Conservation (phyloP, 2,797 vertebrate genomes). For the Sylvia borin region DNA sequence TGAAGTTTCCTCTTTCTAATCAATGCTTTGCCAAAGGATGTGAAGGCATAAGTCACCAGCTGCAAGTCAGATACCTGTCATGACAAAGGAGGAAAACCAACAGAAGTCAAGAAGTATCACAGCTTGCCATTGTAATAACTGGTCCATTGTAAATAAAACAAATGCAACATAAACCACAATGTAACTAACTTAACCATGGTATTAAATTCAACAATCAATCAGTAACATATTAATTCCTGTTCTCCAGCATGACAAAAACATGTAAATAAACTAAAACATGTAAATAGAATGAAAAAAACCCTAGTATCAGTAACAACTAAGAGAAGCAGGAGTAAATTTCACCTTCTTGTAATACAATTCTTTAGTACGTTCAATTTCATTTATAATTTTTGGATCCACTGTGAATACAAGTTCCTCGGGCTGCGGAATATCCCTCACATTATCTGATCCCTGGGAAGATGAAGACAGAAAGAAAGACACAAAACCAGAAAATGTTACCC, state of each 20-base stretch:
- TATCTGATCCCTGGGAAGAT: conserved; percentile 80
- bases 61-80: conserved; percentile 85
- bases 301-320: background rate
- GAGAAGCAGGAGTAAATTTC: background rate
- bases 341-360: conserved; percentile 84
- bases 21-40: conserved; percentile 87
- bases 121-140: background rate
- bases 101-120: background rate
- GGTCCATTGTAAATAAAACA: background rate
- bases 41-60: conserved; percentile 84
- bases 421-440: conserved; percentile 77
- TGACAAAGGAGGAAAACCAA: background rate
- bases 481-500: background rate
- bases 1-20: conserved; percentile 88
- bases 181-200: background rate
- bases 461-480: background rate
- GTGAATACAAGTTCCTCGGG: conserved; percentile 92
- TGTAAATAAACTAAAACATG: background rate
- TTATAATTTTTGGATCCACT: conserved; percentile 80
- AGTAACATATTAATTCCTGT: background rate
- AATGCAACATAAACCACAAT: background rate
- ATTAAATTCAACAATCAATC: background rate
- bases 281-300: background rate
- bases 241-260: background rate
- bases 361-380: conserved; percentile 82